Evolutionary conservation across 2,888 invertebrate genomes (phyloP).

Genomic region (Zeuzera pyrina): DNA sequence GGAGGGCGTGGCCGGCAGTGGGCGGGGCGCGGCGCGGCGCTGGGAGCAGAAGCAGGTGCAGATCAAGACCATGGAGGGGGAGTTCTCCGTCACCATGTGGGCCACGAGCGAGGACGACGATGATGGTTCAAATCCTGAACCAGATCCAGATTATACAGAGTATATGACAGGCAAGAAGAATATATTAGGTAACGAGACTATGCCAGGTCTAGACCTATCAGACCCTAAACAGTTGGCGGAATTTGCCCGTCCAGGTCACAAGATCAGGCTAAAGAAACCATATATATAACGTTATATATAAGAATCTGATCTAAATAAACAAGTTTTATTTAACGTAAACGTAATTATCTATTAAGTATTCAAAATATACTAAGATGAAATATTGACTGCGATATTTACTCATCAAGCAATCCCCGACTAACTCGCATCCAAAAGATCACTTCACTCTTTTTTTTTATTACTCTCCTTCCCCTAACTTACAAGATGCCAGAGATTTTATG

Average conservation of each 20-base stretch:
- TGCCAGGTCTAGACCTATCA: constrained; percentile 87
- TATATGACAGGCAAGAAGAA: constrained; percentile 93
- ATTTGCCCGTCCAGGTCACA: constrained; percentile 88
- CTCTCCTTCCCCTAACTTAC: too few species aligned
- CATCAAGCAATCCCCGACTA: too few species aligned
- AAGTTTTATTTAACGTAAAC: too few species aligned
- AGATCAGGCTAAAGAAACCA: constrained; percentile 81
- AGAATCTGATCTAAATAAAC: too few species aligned
- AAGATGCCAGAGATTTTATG: too few species aligned
- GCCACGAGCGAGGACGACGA: constrained; percentile 92
- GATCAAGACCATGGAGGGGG: constrained; percentile 97
- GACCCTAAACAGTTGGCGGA: constrained; percentile 95
- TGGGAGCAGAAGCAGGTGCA: constrained; percentile 99
- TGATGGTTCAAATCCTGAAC: constrained; percentile 89
- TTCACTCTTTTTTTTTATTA: too few species aligned
- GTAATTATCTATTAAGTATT: too few species aligned
- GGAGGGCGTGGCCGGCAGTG: constrained; percentile 34
- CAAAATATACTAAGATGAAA: too few species aligned
- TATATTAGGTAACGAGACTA: constrained; percentile 60
- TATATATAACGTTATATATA: too few species aligned
- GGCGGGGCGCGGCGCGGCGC: constrained; percentile 70
- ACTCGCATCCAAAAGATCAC: too few species aligned
- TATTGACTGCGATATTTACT: too few species aligned
- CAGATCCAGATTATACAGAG: constrained; percentile 92
- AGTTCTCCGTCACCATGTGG: constrained; percentile 98